A percentile compares a stretch with the other conserved stretches of the same genome.
Evolutionary conservation across 2,113 vertebrate genomes (phyloP).

Genomic region (Gasterosteus aculeatus): DNA sequence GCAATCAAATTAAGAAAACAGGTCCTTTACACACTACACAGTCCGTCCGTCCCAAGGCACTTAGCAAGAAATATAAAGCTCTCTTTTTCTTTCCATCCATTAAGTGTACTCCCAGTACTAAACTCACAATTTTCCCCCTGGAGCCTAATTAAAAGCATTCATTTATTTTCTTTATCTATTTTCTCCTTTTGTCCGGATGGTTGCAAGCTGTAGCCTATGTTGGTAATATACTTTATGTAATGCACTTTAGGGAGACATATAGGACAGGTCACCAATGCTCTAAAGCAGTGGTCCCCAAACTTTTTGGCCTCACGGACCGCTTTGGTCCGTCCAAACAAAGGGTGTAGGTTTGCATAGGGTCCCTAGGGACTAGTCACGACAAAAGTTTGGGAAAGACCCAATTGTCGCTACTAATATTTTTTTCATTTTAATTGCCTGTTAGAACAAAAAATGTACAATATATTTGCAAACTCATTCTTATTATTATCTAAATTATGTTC

Average conservation of each 20-base stretch:
- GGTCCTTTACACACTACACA: slow-evolving; percentile 70
- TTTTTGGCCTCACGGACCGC: too few species aligned
- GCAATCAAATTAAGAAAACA: slow-evolving; percentile 84
- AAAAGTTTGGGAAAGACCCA: too few species aligned
- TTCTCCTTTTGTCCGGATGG: not conserved
- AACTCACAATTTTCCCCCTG: slow-evolving; percentile 28
- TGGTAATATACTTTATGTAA: not conserved
- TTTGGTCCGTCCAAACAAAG: too few species aligned
- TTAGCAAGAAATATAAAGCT: slow-evolving; percentile 76
- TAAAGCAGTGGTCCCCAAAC: too few species aligned
- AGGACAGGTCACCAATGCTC: not conserved
- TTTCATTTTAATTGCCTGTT: too few species aligned
- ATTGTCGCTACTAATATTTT: too few species aligned
- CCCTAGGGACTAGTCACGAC: too few species aligned
- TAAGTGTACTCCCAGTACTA: slow-evolving; percentile 15
- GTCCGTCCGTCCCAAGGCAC: slow-evolving; percentile 59
- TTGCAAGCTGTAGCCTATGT: not conserved
- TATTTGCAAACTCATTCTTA: too few species aligned
- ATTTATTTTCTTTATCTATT: slow-evolving; percentile 18
- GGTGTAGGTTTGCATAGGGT: too few species aligned
- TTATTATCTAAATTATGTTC: too few species aligned
- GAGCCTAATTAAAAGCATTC: slow-evolving; percentile 31
- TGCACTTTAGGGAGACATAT: not conserved
- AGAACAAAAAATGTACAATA: too few species aligned
- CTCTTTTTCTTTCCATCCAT: slow-evolving; percentile 39